These are phyloP conservation scores for Sylvilagus bachmani DNA, from an alignment of 2,113 vertebrate genomes.

Conservation along the genomic window DNA sequence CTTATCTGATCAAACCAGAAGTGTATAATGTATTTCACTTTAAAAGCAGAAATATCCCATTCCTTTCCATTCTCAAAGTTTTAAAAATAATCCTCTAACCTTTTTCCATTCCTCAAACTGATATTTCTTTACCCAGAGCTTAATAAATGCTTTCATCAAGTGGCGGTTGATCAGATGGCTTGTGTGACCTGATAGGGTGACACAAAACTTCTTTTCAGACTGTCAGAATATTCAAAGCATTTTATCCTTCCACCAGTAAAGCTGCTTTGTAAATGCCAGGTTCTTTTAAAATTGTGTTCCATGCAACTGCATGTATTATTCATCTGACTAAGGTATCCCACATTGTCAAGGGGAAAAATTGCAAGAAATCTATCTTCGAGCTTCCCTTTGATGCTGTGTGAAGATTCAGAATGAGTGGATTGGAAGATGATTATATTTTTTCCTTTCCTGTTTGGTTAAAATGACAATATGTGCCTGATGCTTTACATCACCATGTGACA, in stretches of 20 bases:
- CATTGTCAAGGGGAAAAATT: conserved; percentile 54
- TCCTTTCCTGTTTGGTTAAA: conserved; percentile 73
- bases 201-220: conserved; percentile 60
- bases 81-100: conserved; percentile 56
- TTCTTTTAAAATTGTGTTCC: conserved; percentile 72
- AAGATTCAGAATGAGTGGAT: conserved; percentile 80
- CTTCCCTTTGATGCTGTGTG: conserved; percentile 60
- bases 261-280: conserved; percentile 79
- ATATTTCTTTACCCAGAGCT: conserved; percentile 65
- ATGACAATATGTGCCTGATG: conserved; percentile 61
- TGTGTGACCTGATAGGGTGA: conserved; percentile 66
- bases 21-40: conserved; percentile 53
- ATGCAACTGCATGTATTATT: conserved; percentile 72
- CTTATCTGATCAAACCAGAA: conserved; percentile 13
- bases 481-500: conserved; percentile 63
- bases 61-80: conserved; percentile 15
- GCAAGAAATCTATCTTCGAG: conserved; percentile 57
- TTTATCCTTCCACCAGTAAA: conserved; percentile 70
- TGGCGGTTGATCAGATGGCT: conserved; percentile 58
- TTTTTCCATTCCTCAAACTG: conserved; percentile 56
- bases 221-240: conserved; percentile 70
- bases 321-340: conserved; percentile 72
- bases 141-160: conserved; percentile 78
- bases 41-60: conserved; percentile 49
- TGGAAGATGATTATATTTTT: conserved; percentile 74